Evolutionary conservation across 2,113 vertebrate species (phyloP).

Genomic region (Gallinago jamesoni): DNA sequence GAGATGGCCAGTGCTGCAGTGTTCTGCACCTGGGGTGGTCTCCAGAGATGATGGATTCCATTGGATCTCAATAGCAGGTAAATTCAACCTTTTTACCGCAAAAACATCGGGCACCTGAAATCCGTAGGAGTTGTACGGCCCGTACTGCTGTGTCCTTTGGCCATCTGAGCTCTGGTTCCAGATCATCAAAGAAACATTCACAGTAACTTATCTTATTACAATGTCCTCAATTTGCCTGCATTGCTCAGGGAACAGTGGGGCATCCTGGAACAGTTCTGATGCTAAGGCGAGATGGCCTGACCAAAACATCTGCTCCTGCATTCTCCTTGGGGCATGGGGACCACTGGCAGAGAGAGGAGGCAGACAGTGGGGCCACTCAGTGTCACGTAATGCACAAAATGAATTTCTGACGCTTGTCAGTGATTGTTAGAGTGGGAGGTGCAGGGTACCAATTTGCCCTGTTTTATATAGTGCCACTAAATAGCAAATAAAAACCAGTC

Average conservation of each 20-base stretch:
- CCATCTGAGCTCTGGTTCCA: neutral
- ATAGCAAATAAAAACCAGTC: neutral
- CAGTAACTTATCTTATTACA: neutral
- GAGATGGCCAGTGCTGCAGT: neutral
- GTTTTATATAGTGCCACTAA: neutral
- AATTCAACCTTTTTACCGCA: neutral
- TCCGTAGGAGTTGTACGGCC: neutral
- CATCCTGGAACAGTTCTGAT: neutral
- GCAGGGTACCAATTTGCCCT: neutral
- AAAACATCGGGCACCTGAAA: neutral
- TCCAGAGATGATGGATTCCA: neutral
- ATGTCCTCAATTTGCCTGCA: neutral
- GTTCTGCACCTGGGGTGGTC: neutral
- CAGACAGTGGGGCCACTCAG: fast-evolving
- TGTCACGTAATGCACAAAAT: neutral
- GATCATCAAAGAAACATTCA: neutral
- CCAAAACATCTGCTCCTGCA: neutral
- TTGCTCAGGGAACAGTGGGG: neutral
- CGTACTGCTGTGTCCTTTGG: neutral
- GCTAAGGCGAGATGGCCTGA: neutral
- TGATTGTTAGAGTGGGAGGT: neutral
- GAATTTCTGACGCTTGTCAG: neutral
- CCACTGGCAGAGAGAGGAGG: neutral
- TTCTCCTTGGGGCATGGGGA: neutral
- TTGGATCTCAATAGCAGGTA: neutral